A percentile compares a stretch with the other conserved stretches of the same genome.
These are phyloP conservation scores for Pangasius larnaudii DNA, from an alignment of 2,797 vertebrate genomes.

Conservation along the genomic window DNA sequence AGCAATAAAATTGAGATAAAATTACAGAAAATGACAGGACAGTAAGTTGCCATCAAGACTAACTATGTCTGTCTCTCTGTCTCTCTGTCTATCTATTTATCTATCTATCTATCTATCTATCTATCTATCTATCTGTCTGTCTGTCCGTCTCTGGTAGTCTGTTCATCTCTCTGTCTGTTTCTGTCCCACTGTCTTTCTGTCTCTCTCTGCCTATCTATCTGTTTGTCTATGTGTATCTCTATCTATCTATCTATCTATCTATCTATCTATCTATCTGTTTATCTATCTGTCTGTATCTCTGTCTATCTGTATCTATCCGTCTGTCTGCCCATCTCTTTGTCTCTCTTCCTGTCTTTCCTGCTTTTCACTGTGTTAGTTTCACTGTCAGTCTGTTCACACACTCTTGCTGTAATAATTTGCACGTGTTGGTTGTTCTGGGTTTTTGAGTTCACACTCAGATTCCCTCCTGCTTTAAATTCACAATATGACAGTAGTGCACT, in stretches of 20 bases:
- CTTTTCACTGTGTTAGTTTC: not conserved
- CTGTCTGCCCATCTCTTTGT: not conserved
- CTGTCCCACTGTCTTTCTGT: not conserved
- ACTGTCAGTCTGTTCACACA: not conserved
- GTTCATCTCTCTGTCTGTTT: not conserved
- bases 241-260: not conserved
- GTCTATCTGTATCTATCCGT: not conserved
- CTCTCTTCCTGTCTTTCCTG: not conserved
- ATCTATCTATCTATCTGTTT: not conserved
- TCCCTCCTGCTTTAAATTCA: conserved; percentile 1
- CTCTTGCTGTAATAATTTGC: not conserved
- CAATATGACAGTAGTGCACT: not conserved
- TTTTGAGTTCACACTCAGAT: not conserved
- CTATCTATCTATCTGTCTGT: not conserved
- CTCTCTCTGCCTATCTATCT: not conserved
- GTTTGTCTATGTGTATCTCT: not conserved
- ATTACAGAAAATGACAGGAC: not conserved
- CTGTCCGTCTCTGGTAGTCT: not conserved
- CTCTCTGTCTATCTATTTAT: too few species aligned
- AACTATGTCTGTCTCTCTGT: too few species aligned
- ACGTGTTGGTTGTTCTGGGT: not conserved
- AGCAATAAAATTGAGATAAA: not conserved
- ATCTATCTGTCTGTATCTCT: not conserved
- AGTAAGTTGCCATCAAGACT: not conserved
- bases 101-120: not conserved